Conservation (phyloP, 1,140 invertebrate genomes). For the Oscheius sp. region DNA sequence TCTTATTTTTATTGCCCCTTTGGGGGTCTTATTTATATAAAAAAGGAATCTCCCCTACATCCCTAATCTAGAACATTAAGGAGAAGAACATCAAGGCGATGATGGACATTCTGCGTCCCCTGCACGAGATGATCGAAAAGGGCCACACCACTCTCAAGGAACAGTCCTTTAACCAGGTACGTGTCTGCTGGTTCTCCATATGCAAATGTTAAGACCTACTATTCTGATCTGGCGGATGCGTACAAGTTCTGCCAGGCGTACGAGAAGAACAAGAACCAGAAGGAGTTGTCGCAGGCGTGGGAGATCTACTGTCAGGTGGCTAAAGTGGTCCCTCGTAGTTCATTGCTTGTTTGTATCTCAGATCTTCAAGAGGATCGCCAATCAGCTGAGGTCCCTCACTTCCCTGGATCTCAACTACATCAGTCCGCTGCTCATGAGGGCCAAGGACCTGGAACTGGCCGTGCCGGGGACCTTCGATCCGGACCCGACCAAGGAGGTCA, state of each 20-base stretch:
- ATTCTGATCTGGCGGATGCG: constrained; percentile 85
- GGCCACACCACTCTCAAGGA: constrained; percentile 87
- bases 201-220: constrained; percentile 70
- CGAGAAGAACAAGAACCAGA: constrained; percentile 77
- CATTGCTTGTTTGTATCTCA: constrained; percentile 63
- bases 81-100: constrained; percentile 81
- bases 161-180: constrained; percentile 82
- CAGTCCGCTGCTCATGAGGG: constrained; percentile 68
- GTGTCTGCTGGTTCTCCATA: background rate
- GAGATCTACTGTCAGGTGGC: constrained; percentile 80
- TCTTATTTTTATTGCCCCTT: no score
- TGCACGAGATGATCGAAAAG: constrained; percentile 89
- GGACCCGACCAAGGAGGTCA: constrained; percentile 68
- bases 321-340: background rate
- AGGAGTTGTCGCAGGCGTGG: constrained; percentile 95
- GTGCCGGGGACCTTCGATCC: constrained; percentile 84
- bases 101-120: constrained; percentile 88
- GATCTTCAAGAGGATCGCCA: constrained; percentile 88
- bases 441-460: constrained; percentile 80
- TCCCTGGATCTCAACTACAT: constrained; percentile 84
- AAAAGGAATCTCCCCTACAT: no score
- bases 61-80: constrained; percentile 17
- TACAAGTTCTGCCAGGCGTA: constrained; percentile 86
- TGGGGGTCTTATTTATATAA: no score
- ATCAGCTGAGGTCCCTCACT: constrained; percentile 79